Conservation (phyloP, 2,113 vertebrate genomes). For the Eidolon helvum region DNA sequence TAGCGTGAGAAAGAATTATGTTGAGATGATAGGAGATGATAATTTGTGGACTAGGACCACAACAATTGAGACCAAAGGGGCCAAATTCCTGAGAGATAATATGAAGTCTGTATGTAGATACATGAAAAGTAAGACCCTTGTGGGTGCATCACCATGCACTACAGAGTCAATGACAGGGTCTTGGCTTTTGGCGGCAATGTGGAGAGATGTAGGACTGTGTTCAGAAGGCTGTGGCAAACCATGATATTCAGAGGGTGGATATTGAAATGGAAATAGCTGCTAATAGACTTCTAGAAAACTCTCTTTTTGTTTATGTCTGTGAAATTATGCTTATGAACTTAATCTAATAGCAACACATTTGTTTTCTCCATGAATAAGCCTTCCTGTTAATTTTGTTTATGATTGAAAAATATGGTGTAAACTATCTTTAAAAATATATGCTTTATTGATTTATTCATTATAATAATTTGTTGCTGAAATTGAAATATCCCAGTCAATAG, state of each 20-base stretch:
- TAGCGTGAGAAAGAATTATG: neutral
- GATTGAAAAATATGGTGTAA: neutral
- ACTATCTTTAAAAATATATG: neutral
- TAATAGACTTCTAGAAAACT: neutral
- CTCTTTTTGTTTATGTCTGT: neutral
- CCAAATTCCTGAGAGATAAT: neutral
- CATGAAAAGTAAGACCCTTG: neutral
- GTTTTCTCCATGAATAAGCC: neutral
- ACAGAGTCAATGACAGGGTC: neutral
- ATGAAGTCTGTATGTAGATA: neutral
- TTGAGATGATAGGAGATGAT: neutral
- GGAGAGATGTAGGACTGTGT: neutral
- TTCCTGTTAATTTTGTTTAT: slow-evolving; percentile 43
- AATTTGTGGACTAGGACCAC: neutral
- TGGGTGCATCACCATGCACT: neutral
- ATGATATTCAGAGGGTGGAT: neutral
- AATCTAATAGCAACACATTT: slow-evolving; percentile 12
- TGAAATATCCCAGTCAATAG: neutral
- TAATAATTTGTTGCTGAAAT: slow-evolving; percentile 17
- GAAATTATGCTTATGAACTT: neutral
- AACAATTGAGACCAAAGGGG: neutral
- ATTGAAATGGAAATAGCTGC: neutral
- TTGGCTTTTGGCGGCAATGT: neutral
- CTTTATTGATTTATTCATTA: neutral
- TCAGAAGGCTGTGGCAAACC: neutral